Base-by-base conservation (phyloP, 1,140 invertebrate species). In the Pseudomyrmex pallidus region DNA sequence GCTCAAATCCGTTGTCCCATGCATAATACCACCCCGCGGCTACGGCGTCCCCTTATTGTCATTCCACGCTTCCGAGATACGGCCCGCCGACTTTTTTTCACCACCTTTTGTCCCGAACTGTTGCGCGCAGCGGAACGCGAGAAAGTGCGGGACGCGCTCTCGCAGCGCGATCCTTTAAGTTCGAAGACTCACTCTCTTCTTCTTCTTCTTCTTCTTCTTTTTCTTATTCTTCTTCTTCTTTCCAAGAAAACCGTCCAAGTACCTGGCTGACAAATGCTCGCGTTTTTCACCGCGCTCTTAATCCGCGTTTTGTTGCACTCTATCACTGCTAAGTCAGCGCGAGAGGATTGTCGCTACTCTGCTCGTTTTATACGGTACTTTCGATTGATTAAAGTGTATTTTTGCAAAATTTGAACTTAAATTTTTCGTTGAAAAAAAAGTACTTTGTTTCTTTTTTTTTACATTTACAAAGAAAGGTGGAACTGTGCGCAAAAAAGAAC, bases 31-130 rank as follows among this genome's bases (percentile, higher is more conserved):
- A 70, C 80, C 85, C 82, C 82, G 74, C 80, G 74, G 85, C 83
- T 82, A 66, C 86, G 77, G 59, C 67, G 83, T 48, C 83, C 67
- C 82, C 87, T 91, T 92, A 91, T 92, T 93, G 90, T 91, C 92
- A 93, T 93, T 91, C 90, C 91, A 92, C 90, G 86, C 77, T 35
- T 35, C 35, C 56, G 50, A 67, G 70, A 78, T 64, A 35, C 35
- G 87, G 52, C 73, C 22, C 46, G 59, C 72, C 44, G 57, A 35
- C 35, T 35, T 35, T 25, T 57, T 22, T 15, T 10, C n/a, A 13
- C 13, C 35, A 9, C 44, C 10, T 50, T 57, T 61, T 35, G 57
- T 54, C 61, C 20, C 52, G 46, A 20, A 35, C 9, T n/a, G 50
- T 13, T 25, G 56, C 59, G 20, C 57, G 70, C 85, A 22, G 67